Evolutionary conservation across 2,797 vertebrate species (phyloP).

Genomic region (Rhadinocentrus ornatus): DNA sequence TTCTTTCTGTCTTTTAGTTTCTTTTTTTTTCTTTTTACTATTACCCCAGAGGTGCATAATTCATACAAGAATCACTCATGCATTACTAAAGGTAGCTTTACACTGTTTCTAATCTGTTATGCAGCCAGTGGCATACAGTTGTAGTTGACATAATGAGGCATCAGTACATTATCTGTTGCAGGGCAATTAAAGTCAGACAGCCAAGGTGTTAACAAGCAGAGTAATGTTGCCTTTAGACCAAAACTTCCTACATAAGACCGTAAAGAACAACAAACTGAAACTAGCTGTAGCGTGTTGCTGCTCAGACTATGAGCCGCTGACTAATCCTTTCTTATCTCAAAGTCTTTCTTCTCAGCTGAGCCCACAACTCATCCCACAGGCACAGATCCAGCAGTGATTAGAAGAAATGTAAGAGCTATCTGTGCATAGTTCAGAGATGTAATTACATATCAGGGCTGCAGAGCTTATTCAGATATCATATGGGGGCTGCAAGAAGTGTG

Average conservation of each 20-base stretch:
- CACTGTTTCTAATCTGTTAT: neutral
- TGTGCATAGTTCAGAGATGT: constrained; percentile 7
- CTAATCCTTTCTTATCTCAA: constrained; percentile 10
- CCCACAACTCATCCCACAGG: constrained; percentile 2
- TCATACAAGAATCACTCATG: neutral
- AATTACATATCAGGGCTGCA: constrained; percentile 10
- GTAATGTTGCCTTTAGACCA: neutral
- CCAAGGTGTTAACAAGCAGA: no score
- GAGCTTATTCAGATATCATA: constrained; percentile 1
- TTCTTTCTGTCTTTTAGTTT: neutral
- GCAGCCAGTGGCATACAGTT: neutral
- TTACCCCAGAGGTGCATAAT: neutral
- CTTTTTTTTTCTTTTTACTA: neutral
- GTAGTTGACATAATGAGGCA: no score
- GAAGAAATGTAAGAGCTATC: constrained; percentile 8
- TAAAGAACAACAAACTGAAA: neutral
- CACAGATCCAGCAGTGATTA: constrained; percentile 27
- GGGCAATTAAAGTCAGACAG: no score
- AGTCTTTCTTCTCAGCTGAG: constrained; percentile 17
- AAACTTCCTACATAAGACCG: neutral
- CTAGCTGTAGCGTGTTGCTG: neutral
- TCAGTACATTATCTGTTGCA: no score
- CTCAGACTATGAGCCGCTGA: neutral
- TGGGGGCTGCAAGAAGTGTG: neutral
- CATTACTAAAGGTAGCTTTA: neutral